Base-by-base conservation (phyloP, 2,797 vertebrate species). In the Rallus crepitans region DNA sequence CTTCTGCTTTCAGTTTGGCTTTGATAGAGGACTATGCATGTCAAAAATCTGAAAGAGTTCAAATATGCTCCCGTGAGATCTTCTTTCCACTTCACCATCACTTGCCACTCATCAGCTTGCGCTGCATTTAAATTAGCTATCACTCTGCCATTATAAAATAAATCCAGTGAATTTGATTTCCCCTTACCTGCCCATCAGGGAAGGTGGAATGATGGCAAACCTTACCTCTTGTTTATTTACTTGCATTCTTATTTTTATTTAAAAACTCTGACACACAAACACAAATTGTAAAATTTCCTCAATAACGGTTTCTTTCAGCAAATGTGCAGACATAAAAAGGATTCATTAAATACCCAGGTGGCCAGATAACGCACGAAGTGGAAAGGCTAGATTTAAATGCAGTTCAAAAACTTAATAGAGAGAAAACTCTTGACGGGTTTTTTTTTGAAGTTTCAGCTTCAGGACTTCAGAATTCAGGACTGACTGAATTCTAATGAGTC, bases 71-170 rank as follows among this genome's bases (percentile, higher is more conserved):
- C 76, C 87, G 48, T 1, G 65, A 92, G 65, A 77, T 61, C 15
- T 7, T 73, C 60, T 52, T 82, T 87, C 42, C 33, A 47, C 60
- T 91, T 81, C 52, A 56, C 68, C 69, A 88, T 75, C 72, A 69
- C 76, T 90, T 84, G 70, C 77, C 60, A 68, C 70, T 85, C 66
- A 50, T 86, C 76, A 93, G 57, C 48, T 86, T 65, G 79, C 70
- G 61, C 71, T 92, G 61, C 75, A 78, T 93, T 89, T 87, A 94
- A 96, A 93, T 83, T 45, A 94, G 39, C 70, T 64, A 92, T 30
- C 75, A 79, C 86, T 95, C 87, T 86, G 28, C 25, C 83, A 94
- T 95, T 83, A 71, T 25, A 86, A 92, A 92, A 48, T 40, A 87
- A 91, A 94, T 87, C 72, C 87, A 66, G 45, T 65, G 15, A 80